These are phyloP conservation scores for Cheirogaleus medius DNA, from an alignment of 2,113 vertebrate species.

Conservation along the genomic window DNA sequence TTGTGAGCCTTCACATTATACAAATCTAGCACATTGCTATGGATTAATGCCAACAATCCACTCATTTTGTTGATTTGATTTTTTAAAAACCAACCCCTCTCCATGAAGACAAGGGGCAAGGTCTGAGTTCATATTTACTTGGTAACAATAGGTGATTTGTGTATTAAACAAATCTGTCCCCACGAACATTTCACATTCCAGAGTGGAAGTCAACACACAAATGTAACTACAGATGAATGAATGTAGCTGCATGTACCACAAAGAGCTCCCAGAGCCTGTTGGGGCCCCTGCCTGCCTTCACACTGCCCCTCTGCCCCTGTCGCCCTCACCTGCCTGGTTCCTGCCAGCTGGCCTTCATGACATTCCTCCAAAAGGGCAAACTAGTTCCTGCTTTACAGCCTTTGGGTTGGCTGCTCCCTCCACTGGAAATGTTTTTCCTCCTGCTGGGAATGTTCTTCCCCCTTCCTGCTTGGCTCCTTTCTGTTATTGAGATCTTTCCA, in stretches of 20 bases:
- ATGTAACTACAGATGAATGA: background rate
- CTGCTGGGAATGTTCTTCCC: no score
- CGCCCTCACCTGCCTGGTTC: background rate
- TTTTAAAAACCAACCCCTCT: background rate
- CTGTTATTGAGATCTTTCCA: background rate
- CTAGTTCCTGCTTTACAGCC: background rate
- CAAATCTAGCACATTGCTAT: background rate
- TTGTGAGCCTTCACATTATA: background rate
- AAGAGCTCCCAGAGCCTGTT: background rate
- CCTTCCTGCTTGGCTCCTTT: background rate
- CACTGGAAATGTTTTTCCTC: background rate
- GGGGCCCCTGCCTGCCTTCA: background rate
- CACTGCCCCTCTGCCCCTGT: background rate
- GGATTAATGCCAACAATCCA: background rate
- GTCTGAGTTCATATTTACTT: constrained; percentile 14
- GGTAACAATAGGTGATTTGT: background rate
- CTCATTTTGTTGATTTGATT: background rate
- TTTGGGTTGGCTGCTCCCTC: background rate
- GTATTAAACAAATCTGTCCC: background rate
- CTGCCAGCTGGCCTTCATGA: background rate
- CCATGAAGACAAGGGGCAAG: background rate
- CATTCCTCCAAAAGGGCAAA: background rate
- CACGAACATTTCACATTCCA: background rate
- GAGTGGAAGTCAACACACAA: background rate
- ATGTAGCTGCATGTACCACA: background rate